Conservation (phyloP, 2,113 vertebrate genomes). For the Alectura lathami region DNA sequence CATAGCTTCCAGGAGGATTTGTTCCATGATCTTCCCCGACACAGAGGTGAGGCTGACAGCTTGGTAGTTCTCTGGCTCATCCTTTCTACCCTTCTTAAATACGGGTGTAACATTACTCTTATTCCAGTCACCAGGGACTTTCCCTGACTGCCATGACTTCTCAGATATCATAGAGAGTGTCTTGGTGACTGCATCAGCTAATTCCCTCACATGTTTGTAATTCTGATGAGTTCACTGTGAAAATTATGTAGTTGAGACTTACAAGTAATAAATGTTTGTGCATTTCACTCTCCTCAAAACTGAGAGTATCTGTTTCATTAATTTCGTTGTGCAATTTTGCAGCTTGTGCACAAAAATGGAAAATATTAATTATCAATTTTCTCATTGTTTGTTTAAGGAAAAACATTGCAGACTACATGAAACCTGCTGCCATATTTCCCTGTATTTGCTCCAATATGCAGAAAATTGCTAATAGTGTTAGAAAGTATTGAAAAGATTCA, state of each 20-base stretch:
- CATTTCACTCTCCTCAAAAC: not conserved
- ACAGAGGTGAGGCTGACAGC: too few relatives aligned
- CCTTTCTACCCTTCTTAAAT: too few relatives aligned
- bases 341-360: conserved; percentile 58
- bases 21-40: too few relatives aligned
- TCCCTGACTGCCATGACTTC: too few relatives aligned
- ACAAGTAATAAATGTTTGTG: not conserved
- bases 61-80: too few relatives aligned
- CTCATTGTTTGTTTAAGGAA: conserved; percentile 52
- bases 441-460: conserved; percentile 24
- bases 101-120: too few relatives aligned
- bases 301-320: conserved; percentile 43
- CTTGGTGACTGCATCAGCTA: too few relatives aligned
- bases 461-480: conserved; percentile 23
- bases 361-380: conserved; percentile 77
- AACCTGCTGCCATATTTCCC: conserved; percentile 40
- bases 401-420: conserved; percentile 47
- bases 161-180: too few relatives aligned
- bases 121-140: too few relatives aligned
- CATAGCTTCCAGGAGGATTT: too few relatives aligned
- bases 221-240: conserved; percentile 23
- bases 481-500: conserved; percentile 60
- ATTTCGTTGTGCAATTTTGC: conserved; percentile 63
- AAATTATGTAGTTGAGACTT: not conserved
- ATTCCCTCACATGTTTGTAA: conserved; percentile 15